Base-by-base conservation (phyloP, 2,113 vertebrate genomes). In the Tapirus terrestris region DNA sequence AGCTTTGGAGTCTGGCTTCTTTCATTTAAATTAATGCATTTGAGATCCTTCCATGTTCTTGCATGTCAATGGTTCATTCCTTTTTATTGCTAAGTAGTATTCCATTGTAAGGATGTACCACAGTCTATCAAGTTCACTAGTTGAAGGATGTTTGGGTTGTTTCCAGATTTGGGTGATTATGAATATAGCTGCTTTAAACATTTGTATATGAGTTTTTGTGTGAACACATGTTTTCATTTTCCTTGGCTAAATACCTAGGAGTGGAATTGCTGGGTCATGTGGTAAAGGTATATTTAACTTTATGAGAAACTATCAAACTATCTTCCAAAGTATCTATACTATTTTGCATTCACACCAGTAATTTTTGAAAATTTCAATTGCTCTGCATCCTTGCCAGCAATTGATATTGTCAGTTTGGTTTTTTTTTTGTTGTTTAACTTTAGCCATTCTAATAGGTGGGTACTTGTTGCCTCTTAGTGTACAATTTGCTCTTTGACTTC, bases 401-500 rank as follows among this genome's bases (percentile, higher is more conserved):
- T 67, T 67, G 70, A 27, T 68, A 77, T 60, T 68, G 33, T 86
- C 48, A 56, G 5, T 81, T 43, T n/a, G 58, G 8, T n/a, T 51
- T 3, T 31, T 70, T 63, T 45, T 75, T 61, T 9, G 63, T 87
- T 68, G 6, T 53, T 77, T 65, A 45, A 36, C 68, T 81, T 83
- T 39, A 89, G 31, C 68, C 16, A n/a, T 83, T 72, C 51, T 65
- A 29, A 87, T n/a, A 81, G 39, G 12, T n/a, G 53, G 27, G 9
- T 84, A 61, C 21, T 80, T 20, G 72, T 76, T 83, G 61, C 29
- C 91, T 94, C 67, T 82, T 53, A 68, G 9, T 45, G 63, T 80
- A 20, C 51, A 95, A 13, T 96, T 92, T 93, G n/a, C 20, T 72
- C 45, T 93, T 95, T 84, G 86, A 76, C 39, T 89, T 91, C 56